These are phyloP conservation scores for Protodeltote pygarga DNA, from an alignment of 2,888 invertebrate species.

Conservation along the genomic window DNA sequence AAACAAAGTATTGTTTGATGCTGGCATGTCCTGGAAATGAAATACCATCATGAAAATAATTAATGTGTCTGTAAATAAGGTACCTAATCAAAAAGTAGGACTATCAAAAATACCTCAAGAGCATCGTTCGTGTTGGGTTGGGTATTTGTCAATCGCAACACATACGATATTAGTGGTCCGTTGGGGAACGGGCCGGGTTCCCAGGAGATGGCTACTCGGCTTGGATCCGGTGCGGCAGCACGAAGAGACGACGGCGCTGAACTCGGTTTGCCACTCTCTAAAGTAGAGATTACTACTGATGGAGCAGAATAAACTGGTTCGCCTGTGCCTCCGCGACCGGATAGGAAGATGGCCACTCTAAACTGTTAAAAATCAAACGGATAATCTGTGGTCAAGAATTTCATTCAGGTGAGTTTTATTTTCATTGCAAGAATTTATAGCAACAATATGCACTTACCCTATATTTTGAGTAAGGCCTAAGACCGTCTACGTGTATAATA, in stretches of 20 bases:
- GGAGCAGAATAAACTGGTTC: slow-evolving; percentile 91
- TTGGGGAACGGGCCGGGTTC: slow-evolving; percentile 94
- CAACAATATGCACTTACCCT: slow-evolving; percentile 86
- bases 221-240: slow-evolving; percentile 92
- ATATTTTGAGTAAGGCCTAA: slow-evolving; percentile 96
- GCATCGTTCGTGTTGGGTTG: slow-evolving; percentile 87
- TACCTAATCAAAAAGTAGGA: too few relatives aligned
- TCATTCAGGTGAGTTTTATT: too few relatives aligned
- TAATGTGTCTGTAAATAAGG: too few relatives aligned
- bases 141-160: slow-evolving; percentile 89
- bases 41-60: too few relatives aligned
- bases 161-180: slow-evolving; percentile 95
- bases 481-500: slow-evolving; percentile 91
- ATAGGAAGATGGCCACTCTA: slow-evolving; percentile 93
- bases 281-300: slow-evolving; percentile 92
- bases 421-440: too few relatives aligned
- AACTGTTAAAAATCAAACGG: slow-evolving; percentile 90
- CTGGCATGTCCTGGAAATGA: slow-evolving; percentile 90
- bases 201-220: slow-evolving; percentile 95
- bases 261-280: slow-evolving; percentile 90
- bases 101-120: slow-evolving; percentile 89
- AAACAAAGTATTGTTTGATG: slow-evolving; percentile 89
- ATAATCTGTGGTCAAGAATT: too few relatives aligned
- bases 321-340: slow-evolving; percentile 89
- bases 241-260: slow-evolving; percentile 92